Base-by-base conservation (phyloP, 2,888 invertebrate genomes). In the Platycheirus albimanus region DNA sequence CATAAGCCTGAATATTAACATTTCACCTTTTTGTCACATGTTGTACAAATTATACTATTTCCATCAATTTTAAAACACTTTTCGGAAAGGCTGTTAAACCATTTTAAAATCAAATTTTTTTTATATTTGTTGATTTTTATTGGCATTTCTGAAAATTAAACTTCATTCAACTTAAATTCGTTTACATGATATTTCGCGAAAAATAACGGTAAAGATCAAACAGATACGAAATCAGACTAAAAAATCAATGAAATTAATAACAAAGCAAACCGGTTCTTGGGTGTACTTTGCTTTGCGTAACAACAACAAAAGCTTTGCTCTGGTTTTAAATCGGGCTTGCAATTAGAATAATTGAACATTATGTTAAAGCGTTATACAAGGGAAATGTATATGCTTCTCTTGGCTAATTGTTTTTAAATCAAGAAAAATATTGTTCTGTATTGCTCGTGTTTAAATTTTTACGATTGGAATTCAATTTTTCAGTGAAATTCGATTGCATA, bases 1-100 rank as follows among this genome's bases (percentile, higher is more conserved):
- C 38, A 67, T 66, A 47, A 74, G 56, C 24, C 43, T 54, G 43
- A 64, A 64, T 75, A 70, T 77, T 70, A 15, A 69, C 61, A 63
- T 69, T 70, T 77, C 13, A 70, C 77, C 69, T 77, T 63, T 77
- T 77, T 70, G 47, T 77, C 69, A 70, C 61, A 76, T 24, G 58
- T 54, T 69, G 76, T 54, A 47, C 64, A 74, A 63, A 74, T 61
- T 33, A 54, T 74, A 49, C 38, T 19, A 38, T 67, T 63, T 76
- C 43, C 76, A 54, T 69, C 54, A 61, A 76, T 33, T 30, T 49
- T 56, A 49, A 71, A 61, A 24, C 6, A 24, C 24, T 24, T 24
- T 24, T 24, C 24, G 24, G 24, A 24, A 24, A 24, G n/a, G n/a
- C n/a, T n/a, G n/a, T n/a, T n/a, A n/a, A n/a, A n/a, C n/a, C n/a